These are phyloP conservation scores for Pegoplata infirma DNA, from an alignment of 2,888 invertebrate species.

Conservation along the genomic window DNA sequence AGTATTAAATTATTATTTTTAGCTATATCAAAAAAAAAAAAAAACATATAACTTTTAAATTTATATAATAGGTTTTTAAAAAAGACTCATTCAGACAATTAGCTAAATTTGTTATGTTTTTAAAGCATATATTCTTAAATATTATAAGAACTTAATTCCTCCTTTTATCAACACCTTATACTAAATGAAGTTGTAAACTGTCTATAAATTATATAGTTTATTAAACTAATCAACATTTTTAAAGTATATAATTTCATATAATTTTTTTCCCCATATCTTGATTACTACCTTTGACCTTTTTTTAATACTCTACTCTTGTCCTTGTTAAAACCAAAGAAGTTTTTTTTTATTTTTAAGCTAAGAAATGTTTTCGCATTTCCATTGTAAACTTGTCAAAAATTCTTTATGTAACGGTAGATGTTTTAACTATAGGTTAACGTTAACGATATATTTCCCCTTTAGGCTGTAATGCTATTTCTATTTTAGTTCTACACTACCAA, in stretches of 20 bases:
- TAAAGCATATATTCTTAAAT: too few relatives aligned
- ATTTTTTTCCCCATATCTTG: conserved; percentile 16
- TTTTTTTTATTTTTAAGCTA: not conserved
- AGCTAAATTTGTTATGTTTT: too few relatives aligned
- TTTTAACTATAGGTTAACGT: conserved; percentile 38
- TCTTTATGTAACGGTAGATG: conserved; percentile 26
- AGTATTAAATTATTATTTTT: too few relatives aligned
- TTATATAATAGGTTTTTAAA: too few relatives aligned
- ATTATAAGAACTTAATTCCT: too few relatives aligned
- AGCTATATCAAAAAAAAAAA: too few relatives aligned
- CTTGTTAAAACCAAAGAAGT: too few relatives aligned
- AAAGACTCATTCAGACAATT: too few relatives aligned
- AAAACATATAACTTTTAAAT: too few relatives aligned
- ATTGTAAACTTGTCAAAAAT: conserved; percentile 53
- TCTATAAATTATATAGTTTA: not conserved
- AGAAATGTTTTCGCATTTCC: conserved; percentile 12
- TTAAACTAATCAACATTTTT: not conserved
- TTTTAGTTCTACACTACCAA: conserved; percentile 57
- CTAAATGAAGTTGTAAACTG: not conserved
- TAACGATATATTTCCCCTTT: conserved; percentile 57
- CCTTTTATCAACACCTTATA: not conserved
- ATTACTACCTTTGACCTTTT: conserved; percentile 23
- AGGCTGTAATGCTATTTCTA: conserved; percentile 48
- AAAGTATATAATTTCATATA: too few relatives aligned
- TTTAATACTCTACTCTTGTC: not conserved